A percentile compares a stretch with the other conserved stretches of the same genome.
Conservation (phyloP, 30 jellyfish, hydroid and myxozoan species). For the Morbakka virulenta region DNA sequence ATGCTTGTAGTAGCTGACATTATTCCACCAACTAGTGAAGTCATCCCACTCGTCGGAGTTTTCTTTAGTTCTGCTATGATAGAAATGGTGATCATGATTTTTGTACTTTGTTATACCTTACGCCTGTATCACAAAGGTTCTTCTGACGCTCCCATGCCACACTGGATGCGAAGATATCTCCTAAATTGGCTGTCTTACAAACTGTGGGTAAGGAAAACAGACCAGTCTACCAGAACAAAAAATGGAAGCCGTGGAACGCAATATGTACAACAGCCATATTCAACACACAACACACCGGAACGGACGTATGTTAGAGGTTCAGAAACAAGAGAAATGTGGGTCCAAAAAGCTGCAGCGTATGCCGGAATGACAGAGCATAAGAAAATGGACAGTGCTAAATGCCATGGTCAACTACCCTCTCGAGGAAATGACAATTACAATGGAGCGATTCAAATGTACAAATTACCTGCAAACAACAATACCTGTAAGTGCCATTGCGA, state of each 20-base stretch:
- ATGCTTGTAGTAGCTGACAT: conserved; percentile 78
- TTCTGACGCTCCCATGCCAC: conserved; percentile 69
- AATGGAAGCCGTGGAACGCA: not conserved
- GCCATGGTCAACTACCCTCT: not conserved
- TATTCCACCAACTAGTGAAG: conserved; percentile 74
- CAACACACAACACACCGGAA: not conserved
- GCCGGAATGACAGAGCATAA: not conserved
- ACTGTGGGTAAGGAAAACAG: conserved; percentile 22
- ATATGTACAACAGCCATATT: no score
- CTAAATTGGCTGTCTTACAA: conserved; percentile 54
- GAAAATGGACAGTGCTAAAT: not conserved
- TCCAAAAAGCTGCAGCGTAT: not conserved
- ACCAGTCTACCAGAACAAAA: not conserved
- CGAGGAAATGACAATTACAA: conserved; percentile 24
- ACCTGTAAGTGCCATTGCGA: conserved; percentile 10
- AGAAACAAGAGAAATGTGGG: conserved; percentile 14
- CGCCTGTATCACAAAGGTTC: conserved; percentile 59
- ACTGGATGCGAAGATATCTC: conserved; percentile 52
- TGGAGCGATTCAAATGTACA: conserved; percentile 16
- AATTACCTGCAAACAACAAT: not conserved
- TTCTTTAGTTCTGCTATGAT: conserved; percentile 74
- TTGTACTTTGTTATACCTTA: conserved; percentile 36
- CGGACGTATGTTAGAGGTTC: conserved; percentile 31
- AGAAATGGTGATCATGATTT: conserved; percentile 75
- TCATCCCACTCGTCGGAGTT: conserved; percentile 64